Conservation (phyloP, 2,797 vertebrate species). For the Pangasius larnaudii region DNA sequence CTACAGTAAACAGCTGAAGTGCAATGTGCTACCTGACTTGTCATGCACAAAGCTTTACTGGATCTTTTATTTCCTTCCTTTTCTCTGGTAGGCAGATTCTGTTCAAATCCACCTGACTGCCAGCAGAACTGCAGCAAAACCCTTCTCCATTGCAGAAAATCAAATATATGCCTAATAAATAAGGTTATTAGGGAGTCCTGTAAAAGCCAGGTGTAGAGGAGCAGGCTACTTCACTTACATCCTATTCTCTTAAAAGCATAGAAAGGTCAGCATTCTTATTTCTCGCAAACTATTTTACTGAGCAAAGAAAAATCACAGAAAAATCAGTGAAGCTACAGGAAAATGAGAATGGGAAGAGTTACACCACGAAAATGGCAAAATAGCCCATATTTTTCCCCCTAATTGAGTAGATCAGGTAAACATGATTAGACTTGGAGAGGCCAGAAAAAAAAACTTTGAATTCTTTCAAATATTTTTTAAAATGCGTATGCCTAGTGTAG, state of each 20-base stretch:
- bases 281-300: background rate
- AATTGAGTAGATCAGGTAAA: background rate
- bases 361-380: background rate
- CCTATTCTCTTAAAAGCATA: background rate
- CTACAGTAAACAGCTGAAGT: conserved; percentile 9
- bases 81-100: conserved; percentile 1
- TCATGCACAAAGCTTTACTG: background rate
- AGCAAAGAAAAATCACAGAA: background rate
- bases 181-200: conserved; percentile 7
- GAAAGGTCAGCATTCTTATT: conserved; percentile 8
- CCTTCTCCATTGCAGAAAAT: background rate
- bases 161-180: conserved; percentile 11
- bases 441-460: background rate
- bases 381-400: background rate
- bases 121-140: background rate
- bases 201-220: background rate
- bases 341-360: background rate
- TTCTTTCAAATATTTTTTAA: background rate
- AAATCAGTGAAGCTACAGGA: too few species aligned
- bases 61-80: background rate
- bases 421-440: background rate
- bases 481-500: background rate
- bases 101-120: conserved; percentile 12
- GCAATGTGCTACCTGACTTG: background rate
- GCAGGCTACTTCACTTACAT: background rate